Percentiles rank a stretch among this genome's conserved stretches.
phyloP scores from a whole-genome alignment of 1,140 invertebrate genomes.

The Steinernema feltiae region DNA sequence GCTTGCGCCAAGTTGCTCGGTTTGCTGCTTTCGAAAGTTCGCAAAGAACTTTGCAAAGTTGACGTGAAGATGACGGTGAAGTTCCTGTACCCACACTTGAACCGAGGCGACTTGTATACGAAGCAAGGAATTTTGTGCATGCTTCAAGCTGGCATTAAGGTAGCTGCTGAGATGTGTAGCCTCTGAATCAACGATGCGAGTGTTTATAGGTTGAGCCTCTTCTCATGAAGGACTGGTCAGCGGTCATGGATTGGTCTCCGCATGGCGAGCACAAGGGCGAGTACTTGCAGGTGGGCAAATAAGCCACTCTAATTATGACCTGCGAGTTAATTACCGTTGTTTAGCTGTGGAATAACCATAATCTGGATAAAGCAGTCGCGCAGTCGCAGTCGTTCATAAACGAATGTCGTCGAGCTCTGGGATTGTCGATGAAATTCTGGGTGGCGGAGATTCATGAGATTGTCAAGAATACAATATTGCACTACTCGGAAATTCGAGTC shows the following conservation, averaged over 20 bases:
- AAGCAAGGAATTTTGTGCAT: constrained; percentile 58
- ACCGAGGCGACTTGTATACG: constrained; percentile 56
- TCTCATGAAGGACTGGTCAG: constrained; percentile 57
- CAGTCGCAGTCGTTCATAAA: constrained; percentile 58
- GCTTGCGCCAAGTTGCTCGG: constrained; percentile 56
- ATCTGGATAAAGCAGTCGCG: constrained; percentile 54
- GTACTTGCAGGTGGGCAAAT: constrained; percentile 45
- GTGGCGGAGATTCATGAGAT: constrained; percentile 58
- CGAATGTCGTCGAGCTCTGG: constrained; percentile 53
- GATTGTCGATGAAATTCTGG: constrained; percentile 58
- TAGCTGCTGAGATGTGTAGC: no score
- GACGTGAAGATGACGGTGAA: constrained; percentile 56
- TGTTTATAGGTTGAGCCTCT: constrained; percentile 42
- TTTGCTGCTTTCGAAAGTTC: constrained; percentile 53
- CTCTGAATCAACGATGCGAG: neutral
- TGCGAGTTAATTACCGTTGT: constrained; percentile 29
- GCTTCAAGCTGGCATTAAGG: constrained; percentile 58
- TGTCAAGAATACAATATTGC: constrained; percentile 57
- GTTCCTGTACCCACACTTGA: constrained; percentile 56
- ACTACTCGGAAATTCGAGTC: constrained; percentile 52
- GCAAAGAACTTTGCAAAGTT: constrained; percentile 57
- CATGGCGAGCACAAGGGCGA: constrained; percentile 56
- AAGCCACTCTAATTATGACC: neutral
- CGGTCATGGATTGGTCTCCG: constrained; percentile 58
- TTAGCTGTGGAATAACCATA: constrained; percentile 56